Conservation (phyloP, 2,113 vertebrate species). For the Grus americana region DNA sequence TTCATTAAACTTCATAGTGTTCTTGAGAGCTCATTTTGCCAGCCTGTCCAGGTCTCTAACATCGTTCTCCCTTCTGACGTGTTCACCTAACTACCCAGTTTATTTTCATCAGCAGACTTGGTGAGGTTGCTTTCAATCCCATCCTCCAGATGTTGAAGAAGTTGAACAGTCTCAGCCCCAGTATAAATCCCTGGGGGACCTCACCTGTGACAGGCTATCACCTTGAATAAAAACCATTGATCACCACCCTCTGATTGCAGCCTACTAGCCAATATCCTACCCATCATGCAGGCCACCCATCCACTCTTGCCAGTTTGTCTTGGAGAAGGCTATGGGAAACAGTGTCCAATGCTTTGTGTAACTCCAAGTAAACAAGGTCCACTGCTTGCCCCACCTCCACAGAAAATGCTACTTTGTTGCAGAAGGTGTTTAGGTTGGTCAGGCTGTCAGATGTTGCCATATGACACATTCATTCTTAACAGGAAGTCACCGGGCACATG, state of each 20-base stretch:
- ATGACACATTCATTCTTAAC: not conserved
- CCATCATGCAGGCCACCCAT: not conserved
- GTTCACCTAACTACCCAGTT: not conserved
- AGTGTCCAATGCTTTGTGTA: accelerated
- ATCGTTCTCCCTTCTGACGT: not conserved
- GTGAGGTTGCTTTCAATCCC: not conserved
- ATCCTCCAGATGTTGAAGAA: not conserved
- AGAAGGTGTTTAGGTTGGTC: not conserved
- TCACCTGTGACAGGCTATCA: not conserved
- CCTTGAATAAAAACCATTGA: not conserved
- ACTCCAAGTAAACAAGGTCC: not conserved
- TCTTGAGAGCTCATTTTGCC: not conserved
- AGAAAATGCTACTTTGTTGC: not conserved
- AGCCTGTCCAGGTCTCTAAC: not conserved
- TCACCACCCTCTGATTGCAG: not conserved
- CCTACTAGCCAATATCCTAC: not conserved
- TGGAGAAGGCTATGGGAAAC: not conserved
- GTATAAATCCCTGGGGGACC: not conserved
- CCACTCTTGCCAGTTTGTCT: not conserved
- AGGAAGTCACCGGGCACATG: accelerated
- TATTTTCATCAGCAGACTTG: not conserved
- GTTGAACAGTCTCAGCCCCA: not conserved
- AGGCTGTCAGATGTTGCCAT: not conserved
- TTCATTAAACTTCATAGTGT: not conserved
- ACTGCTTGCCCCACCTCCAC: not conserved